Conservation (phyloP, 2,888 invertebrate genomes). For the Drosophila niveifrons region DNA sequence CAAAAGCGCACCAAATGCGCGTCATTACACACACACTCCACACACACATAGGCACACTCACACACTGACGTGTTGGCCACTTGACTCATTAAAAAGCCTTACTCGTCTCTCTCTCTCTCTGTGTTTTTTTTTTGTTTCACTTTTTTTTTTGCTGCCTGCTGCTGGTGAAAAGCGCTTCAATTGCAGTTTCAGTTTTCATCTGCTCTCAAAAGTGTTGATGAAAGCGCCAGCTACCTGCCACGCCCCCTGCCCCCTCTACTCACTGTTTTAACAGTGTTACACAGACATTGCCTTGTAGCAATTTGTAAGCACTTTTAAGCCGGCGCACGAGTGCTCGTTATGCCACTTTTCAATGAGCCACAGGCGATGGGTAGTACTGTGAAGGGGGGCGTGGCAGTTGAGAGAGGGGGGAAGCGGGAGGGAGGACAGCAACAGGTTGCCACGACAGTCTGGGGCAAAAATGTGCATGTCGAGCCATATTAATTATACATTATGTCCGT, state of each 20-base stretch:
- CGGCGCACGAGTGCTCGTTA: constrained; percentile 78
- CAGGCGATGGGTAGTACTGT: too few relatives aligned
- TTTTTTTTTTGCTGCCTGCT: constrained; percentile 34
- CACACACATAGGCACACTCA: constrained; percentile 16
- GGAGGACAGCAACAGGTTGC: constrained; percentile 69
- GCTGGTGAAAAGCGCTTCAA: constrained; percentile 75
- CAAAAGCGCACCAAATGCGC: constrained; percentile 70
- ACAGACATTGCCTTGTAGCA: constrained; percentile 74
- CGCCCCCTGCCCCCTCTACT: neutral
- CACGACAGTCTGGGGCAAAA: constrained; percentile 38
- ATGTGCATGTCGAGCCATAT: constrained; percentile 78
- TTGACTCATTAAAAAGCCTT: constrained; percentile 77
- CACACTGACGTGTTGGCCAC: constrained; percentile 73
- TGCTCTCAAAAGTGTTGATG: constrained; percentile 67
- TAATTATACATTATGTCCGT: constrained; percentile 77
- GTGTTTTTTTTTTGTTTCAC: constrained; percentile 17
- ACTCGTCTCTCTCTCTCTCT: constrained; percentile 29
- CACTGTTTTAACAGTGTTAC: constrained; percentile 34
- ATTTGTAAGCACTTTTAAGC: constrained; percentile 81
- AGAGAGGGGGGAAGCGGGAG: neutral
- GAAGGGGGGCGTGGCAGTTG: neutral
- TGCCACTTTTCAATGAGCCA: constrained; percentile 77
- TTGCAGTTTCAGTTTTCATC: constrained; percentile 78
- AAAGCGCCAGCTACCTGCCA: constrained; percentile 44
- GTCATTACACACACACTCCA: constrained; percentile 70